Evolutionary conservation across 2,888 invertebrate species (phyloP), one percentile per base, ranked within the genome.

Genomic region (Tetrapedia diversipes): DNA sequence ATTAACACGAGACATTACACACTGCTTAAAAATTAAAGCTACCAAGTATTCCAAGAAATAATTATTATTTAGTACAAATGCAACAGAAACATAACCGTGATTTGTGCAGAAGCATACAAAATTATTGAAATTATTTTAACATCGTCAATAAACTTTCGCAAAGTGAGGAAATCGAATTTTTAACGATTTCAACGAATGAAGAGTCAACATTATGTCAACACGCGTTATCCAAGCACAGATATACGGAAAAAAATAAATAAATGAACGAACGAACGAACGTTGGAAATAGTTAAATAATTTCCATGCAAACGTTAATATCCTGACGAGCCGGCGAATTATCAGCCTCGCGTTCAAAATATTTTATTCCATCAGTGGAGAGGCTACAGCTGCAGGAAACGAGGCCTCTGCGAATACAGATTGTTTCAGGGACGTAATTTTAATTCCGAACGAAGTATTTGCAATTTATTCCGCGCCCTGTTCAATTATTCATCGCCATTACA

Each of bases 401-500:
- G 32, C 24, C 24, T 32, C 14, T 24, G n/a, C 45, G 47, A 56
- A 49, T n/a, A 66, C 56, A 66, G 60, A 59, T 59, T 45, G 54
- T 39, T 53, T 51, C 14, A 8, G 16, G 14, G n/a, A 16, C 24
- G 53, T 72, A 69, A 69, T 69, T 72, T 69, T 72, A 34, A 72
- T 68, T 60, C 32, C 60, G 39, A 72, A 70, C 49, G 56, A 71
- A 41, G 45, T 53, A 53, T 60, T 60, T 56, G 69, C 51, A 69
- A 68, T 59, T 72, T 72, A 56, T 60, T 54, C 29, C 29, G 6
- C 45, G 29, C 1, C 10, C 24, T n/a, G 39, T 47, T 72, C 60
- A 60, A 72, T 72, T 60, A 67, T 69, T 72, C 69, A 72, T 53
- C 39, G 27, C 43, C 57, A 8, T 45, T 67, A 41, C 65, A 49